Evolutionary conservation across 2,113 vertebrate species (phyloP), one percentile per base, ranked within the genome.

Genomic region (Turnix velox): DNA sequence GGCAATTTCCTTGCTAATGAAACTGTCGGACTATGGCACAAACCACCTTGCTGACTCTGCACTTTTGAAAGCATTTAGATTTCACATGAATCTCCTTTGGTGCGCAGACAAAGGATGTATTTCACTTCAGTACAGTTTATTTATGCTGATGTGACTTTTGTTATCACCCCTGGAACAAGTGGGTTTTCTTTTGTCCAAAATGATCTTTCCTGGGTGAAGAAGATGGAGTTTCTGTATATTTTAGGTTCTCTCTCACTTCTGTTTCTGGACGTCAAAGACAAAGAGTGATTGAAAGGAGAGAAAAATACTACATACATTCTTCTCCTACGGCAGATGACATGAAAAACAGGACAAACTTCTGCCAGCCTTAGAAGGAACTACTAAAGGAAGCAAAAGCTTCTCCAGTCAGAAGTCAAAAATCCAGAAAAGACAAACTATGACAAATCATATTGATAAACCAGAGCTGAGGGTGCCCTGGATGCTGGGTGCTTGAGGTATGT

Each of bases 21-120:
- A 35, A 46, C 48, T 40, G 7, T n/a, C 66, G 9, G 6, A 62
- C 39, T 46, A 62, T 6, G 46, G 55, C 66, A 72, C 46, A 90
- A 67, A 46, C n/a, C 48, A 90, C 66, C 66, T 89, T 61, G 23
- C 39, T 88, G 67, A 90, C 73, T 79, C 28, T 33, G 37, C 61
- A 71, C 63, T 95, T 84, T 61, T n/a, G 74, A 76, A 91, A 85
- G 52, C 73, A 87, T 71, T 78, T 76, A 81, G 75, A 71, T 91
- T 94, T 85, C 83, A 30, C 88, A 35, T 0, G 1, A 40, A 25
- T 43, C 51, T 63, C n/a, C 65, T 30, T 43, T 2, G 0, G 18
- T 66, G 25, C 8, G 12, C 35, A 57, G 15, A 71, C 25, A 75
- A 63, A 0, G 1, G 3, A 2, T 28, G 39, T 55, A 13, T 82